These are phyloP conservation scores for Phthorimaea operculella DNA, from an alignment of 1,140 invertebrate species.

Conservation along the genomic window DNA sequence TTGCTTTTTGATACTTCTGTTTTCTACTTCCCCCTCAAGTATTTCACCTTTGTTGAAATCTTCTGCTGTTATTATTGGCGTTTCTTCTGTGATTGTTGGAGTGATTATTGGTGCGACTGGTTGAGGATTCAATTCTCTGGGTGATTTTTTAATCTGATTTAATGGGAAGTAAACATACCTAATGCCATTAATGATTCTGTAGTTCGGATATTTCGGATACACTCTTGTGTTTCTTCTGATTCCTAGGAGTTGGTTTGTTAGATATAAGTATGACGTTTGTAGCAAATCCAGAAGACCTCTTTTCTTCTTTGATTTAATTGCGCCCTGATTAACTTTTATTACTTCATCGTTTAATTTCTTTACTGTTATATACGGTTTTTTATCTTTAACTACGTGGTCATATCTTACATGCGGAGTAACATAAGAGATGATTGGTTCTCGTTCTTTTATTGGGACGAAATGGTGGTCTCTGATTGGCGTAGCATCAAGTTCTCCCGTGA, in stretches of 20 bases:
- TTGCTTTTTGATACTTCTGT: conserved; percentile 44
- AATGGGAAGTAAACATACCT: conserved; percentile 43
- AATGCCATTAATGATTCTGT: conserved; percentile 41
- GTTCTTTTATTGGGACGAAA: conserved; percentile 3
- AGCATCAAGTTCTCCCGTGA: neutral
- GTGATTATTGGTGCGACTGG: conserved; percentile 11
- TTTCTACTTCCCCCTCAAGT: conserved; percentile 32
- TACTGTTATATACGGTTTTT: conserved; percentile 5
- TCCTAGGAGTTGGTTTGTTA: conserved; percentile 37
- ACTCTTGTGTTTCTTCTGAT: conserved; percentile 13
- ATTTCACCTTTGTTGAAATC: conserved; percentile 57
- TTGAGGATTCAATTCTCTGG: conserved; percentile 23
- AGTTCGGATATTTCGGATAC: conserved; percentile 29
- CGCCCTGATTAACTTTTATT: conserved; percentile 11
- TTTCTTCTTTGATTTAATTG: conserved; percentile 15
- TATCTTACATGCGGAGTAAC: conserved; percentile 25
- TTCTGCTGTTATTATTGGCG: conserved; percentile 34
- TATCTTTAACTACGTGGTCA: conserved; percentile 12
- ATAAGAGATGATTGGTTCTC: conserved; percentile 25
- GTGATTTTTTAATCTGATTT: conserved; percentile 22
- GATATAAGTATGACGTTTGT: conserved; percentile 43
- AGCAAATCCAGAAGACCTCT: conserved; percentile 41
- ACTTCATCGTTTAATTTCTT: conserved; percentile 24
- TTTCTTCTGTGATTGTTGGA: conserved; percentile 30
- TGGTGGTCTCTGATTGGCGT: neutral